Base-by-base conservation (phyloP, 1,140 invertebrate species). In the Diorhabda sublineata region DNA sequence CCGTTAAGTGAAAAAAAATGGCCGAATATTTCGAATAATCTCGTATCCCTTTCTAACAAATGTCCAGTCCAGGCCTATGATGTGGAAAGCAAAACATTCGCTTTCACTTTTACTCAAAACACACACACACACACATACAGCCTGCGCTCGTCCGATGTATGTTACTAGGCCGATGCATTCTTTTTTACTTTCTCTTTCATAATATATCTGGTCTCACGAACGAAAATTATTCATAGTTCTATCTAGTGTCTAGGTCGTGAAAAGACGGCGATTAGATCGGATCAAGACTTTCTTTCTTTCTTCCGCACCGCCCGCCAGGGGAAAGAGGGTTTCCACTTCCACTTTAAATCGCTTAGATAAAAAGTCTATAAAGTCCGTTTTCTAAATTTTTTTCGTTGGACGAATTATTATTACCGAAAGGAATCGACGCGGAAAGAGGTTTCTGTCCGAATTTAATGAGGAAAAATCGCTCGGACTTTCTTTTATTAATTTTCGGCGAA, bases 141-240 rank as follows among this genome's bases (percentile, higher is more conserved):
- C 45, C 45, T 52, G 45, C 45, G 45, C 47, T 52, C 47, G 42
- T 42, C n/a, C 61, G 61, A 62, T 62, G 61, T 62, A 11, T 62
- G 61, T 62, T 62, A 44, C 61, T 62, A 62, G 61, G 61, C 8
- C 61, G 44, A 62, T 44, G 61, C 61, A 62, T 62, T 62, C 61
- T 62, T 62, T 5, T 62, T 62, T 62, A 62, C 61, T 62, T 62
- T 62, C 61, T 62, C 61, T 62, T 62, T 62, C 61, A 44, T 44
- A 62, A 62, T 62, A 26, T 60, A 52, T 52, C 47, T 52, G 47
- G 47, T 52, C 45, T 62, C 61, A 62, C 43, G 3, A 44, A 62
- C 43, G 3, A 44, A 62, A 62, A 44, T 62, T 8, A 45, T 26
- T 26, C 26, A 62, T 62, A 62, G 61, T 62, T 62, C 47, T 6